A percentile compares a stretch with the other conserved stretches of the same genome.
phyloP scores from a whole-genome alignment of 92 coral and sea anemone species.

The Parazoanthus atlanticus region DNA sequence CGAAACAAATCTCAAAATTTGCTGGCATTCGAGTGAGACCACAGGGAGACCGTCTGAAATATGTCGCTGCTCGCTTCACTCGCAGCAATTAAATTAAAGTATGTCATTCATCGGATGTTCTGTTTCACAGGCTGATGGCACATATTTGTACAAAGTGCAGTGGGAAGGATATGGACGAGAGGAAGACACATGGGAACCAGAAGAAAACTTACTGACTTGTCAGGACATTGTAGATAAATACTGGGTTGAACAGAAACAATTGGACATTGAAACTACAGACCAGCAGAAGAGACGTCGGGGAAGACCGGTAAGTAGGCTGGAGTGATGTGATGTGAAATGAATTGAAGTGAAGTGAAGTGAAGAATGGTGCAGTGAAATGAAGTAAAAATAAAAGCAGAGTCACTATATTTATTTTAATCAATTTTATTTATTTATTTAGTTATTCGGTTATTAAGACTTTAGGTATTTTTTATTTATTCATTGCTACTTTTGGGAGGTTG shows the following conservation, averaged over 20 bases:
- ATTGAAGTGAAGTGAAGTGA: neutral
- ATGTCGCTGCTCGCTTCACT: too few relatives aligned
- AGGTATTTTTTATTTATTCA: too few relatives aligned
- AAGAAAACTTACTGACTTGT: conserved; percentile 53
- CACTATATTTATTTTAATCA: too few relatives aligned
- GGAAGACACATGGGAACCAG: conserved; percentile 67
- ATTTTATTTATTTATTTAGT: too few relatives aligned
- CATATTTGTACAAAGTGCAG: conserved; percentile 47
- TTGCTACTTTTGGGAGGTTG: too few relatives aligned
- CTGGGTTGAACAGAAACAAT: conserved; percentile 38
- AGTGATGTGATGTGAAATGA: neutral
- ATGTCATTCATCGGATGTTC: neutral
- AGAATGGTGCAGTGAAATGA: neutral
- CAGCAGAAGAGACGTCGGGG: conserved; percentile 49
- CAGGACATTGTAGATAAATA: conserved; percentile 54
- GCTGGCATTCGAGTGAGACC: too few relatives aligned
- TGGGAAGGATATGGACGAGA: conserved; percentile 65
- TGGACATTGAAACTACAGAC: too few relatives aligned
- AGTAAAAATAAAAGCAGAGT: too few relatives aligned
- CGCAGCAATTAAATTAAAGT: too few relatives aligned
- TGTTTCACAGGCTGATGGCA: neutral
- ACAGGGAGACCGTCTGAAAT: too few relatives aligned
- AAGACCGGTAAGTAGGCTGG: conserved; percentile 40
- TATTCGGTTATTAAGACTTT: too few relatives aligned
- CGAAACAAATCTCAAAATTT: too few relatives aligned